Conservation (phyloP, 2,797 vertebrate genomes). For the Chiloscyllium punctatum region DNA sequence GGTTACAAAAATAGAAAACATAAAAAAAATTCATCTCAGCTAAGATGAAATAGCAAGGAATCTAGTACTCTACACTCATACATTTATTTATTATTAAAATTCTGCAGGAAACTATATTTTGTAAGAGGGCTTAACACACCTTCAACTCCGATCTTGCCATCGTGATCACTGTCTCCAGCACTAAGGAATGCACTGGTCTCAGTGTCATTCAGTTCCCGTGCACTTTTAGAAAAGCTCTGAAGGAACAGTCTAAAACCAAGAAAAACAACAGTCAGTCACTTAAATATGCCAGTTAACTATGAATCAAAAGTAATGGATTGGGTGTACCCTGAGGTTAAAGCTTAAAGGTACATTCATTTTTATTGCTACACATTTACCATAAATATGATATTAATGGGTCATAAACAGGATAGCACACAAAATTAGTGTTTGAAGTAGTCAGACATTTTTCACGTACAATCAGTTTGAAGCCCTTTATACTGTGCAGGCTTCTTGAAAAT, state of each 20-base stretch:
- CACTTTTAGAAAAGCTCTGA: constrained; percentile 60
- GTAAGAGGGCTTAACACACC: constrained; percentile 50
- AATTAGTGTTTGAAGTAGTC: background rate
- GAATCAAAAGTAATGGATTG: background rate
- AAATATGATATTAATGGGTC: background rate
- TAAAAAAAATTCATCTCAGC: background rate
- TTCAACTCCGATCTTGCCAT: constrained; percentile 69
- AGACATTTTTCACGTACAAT: background rate
- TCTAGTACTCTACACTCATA: background rate
- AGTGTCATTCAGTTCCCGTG: constrained; percentile 60
- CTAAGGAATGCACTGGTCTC: constrained; percentile 51
- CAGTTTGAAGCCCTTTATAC: background rate
- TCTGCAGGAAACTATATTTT: background rate
- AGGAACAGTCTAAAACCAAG: constrained; percentile 61
- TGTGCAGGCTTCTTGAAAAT: background rate
- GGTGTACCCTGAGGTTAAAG: background rate
- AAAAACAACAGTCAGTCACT: background rate
- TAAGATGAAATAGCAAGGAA: background rate
- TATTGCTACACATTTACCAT: background rate
- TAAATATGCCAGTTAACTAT: background rate
- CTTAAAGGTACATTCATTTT: background rate
- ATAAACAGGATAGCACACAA: background rate
- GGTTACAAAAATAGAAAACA: background rate
- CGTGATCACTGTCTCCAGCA: constrained; percentile 56
- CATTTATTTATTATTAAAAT: background rate